Percentiles rank a stretch among this genome's conserved stretches.
These are phyloP conservation scores for Torymus texanus DNA, from an alignment of 2,888 invertebrate species.

Conservation along the genomic window DNA sequence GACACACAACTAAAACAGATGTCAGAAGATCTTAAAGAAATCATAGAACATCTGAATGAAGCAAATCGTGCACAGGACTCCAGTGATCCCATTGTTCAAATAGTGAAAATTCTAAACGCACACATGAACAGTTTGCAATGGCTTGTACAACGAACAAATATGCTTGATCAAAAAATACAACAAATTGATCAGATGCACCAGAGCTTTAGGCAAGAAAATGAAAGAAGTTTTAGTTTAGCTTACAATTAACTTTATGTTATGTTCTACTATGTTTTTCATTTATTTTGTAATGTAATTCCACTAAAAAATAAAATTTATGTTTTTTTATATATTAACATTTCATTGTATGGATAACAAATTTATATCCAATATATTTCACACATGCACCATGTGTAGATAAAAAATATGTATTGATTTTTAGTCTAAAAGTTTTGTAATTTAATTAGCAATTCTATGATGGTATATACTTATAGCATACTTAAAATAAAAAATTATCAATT, in stretches of 20 bases:
- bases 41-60: conserved; percentile 95
- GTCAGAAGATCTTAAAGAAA: conserved; percentile 96
- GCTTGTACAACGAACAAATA: conserved; percentile 90
- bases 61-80: conserved; percentile 88
- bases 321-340: neutral
- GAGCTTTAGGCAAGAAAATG: conserved; percentile 84
- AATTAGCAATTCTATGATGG: no score
- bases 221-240: conserved; percentile 81
- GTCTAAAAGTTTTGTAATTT: neutral
- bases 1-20: conserved; percentile 95
- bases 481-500: no score
- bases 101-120: conserved; percentile 94
- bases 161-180: conserved; percentile 87
- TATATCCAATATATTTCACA: no score
- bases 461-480: no score
- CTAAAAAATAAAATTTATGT: conserved; percentile 35
- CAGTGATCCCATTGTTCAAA: conserved; percentile 93
- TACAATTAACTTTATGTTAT: conserved; percentile 69
- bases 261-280: conserved; percentile 24
- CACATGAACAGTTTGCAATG: conserved; percentile 97
- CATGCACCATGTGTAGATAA: no score
- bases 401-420: neutral
- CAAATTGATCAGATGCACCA: conserved; percentile 89
- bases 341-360: no score
- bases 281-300: conserved; percentile 13